Percentiles rank a stretch among this genome's conserved stretches.
Conservation (phyloP, 1,140 invertebrate genomes). For the Pomacea maculata region DNA sequence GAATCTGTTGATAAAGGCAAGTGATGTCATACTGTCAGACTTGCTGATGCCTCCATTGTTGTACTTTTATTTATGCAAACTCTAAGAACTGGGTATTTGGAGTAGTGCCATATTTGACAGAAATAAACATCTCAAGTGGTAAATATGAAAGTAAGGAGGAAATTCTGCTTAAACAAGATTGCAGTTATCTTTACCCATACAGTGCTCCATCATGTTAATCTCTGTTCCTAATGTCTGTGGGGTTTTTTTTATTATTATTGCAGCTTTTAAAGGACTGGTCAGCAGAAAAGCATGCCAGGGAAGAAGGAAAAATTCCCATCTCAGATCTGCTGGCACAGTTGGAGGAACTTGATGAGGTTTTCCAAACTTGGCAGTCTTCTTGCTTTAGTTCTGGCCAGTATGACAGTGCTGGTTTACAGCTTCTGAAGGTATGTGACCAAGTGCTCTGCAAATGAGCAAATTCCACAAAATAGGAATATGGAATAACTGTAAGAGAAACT, state of each 20-base stretch:
- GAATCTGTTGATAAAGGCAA: conserved; percentile 48
- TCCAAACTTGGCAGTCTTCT: conserved; percentile 37
- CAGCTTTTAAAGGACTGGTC: conserved; percentile 41
- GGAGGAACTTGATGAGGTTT: conserved; percentile 36
- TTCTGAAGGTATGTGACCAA: background rate
- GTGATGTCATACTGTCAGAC: background rate
- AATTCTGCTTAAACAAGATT: background rate
- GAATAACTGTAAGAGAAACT: too few species aligned
- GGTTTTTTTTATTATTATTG: background rate
- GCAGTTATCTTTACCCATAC: background rate
- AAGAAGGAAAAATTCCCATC: conserved; percentile 26
- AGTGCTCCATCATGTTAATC: background rate
- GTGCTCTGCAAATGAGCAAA: too few species aligned
- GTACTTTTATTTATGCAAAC: background rate
- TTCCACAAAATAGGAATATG: too few species aligned
- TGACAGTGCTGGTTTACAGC: background rate
- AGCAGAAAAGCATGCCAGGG: conserved; percentile 10
- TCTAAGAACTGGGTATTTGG: background rate
- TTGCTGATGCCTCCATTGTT: background rate
- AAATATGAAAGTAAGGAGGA: background rate
- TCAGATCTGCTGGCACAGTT: conserved; percentile 40
- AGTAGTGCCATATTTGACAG: too few species aligned
- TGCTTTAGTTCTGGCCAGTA: background rate
- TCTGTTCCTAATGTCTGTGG: too few species aligned
- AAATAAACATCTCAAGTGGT: too few species aligned